These are phyloP conservation scores for Sympetrum striolatum DNA, from an alignment of 2,888 invertebrate genomes.

Conservation along the genomic window DNA sequence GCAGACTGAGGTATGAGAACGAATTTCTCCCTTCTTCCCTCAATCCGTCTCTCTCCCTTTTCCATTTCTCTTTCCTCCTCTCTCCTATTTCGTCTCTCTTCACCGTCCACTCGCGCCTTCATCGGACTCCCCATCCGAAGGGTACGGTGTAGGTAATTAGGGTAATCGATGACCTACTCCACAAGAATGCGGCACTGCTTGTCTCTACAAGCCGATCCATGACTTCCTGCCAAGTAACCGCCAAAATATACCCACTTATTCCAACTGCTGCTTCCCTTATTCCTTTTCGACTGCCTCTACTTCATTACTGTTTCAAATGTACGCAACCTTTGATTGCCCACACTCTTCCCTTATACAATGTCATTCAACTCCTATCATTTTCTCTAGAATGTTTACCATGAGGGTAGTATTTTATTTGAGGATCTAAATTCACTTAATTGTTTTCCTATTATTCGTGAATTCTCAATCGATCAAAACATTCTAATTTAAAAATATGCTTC, in stretches of 20 bases:
- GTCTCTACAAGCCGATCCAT: neutral
- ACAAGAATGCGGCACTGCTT: conserved; percentile 33
- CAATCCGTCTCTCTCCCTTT: neutral
- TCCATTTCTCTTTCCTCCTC: neutral
- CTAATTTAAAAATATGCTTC: too few species aligned
- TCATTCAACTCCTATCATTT: too few species aligned
- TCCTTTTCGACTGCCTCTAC: neutral
- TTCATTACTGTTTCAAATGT: neutral
- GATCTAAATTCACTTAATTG: too few species aligned
- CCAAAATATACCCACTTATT: conserved; percentile 16
- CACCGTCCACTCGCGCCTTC: conserved; percentile 20
- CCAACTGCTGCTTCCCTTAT: neutral
- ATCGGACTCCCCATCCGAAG: conserved; percentile 3
- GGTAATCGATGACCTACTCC: conserved; percentile 35
- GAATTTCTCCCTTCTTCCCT: neutral
- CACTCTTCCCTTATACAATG: too few species aligned
- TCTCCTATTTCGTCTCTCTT: neutral
- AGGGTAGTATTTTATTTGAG: too few species aligned
- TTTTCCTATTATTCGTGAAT: too few species aligned
- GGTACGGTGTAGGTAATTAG: conserved; percentile 18
- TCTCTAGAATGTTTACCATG: too few species aligned
- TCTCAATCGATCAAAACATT: too few species aligned
- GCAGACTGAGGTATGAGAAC: neutral
- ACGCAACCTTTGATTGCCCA: neutral
- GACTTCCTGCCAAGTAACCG: neutral